phyloP scores from a whole-genome alignment of 2,113 vertebrate genomes.

The Barbus barbus region DNA sequence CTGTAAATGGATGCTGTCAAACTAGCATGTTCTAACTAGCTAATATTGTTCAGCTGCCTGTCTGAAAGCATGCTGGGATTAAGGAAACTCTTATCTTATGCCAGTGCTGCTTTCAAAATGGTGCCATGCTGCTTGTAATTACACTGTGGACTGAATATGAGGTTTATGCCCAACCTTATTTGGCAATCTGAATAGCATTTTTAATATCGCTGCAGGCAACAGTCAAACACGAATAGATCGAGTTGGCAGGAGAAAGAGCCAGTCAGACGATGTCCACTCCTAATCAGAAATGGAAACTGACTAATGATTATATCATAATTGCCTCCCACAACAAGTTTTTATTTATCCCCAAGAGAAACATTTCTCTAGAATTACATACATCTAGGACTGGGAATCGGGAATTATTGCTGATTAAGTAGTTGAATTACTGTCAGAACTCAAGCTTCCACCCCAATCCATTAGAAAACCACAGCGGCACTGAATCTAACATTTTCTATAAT shows the following conservation, averaged over 20 bases:
- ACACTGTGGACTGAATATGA: conserved; percentile 22
- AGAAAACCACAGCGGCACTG: neutral
- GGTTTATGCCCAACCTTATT: conserved; percentile 21
- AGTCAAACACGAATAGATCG: conserved; percentile 1
- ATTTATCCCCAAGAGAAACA: conserved; percentile 2
- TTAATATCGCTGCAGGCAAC: conserved; percentile 18
- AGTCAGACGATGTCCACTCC: conserved; percentile 28
- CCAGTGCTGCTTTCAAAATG: conserved; percentile 13
- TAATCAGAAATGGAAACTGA: conserved; percentile 20
- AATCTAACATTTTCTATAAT: neutral
- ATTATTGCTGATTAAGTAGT: neutral
- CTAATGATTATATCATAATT: conserved; percentile 26
- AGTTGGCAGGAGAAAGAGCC: conserved; percentile 16
- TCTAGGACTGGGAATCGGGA: neutral
- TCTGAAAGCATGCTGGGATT: conserved; percentile 17
- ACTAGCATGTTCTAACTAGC: neutral
- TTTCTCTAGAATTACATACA: neutral
- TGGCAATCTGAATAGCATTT: conserved; percentile 4
- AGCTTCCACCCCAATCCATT: neutral
- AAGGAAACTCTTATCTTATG: neutral
- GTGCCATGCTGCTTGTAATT: conserved; percentile 28
- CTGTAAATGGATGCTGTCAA: neutral
- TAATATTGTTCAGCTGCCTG: conserved; percentile 34
- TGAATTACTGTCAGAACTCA: neutral
- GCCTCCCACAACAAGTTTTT: conserved; percentile 17